These are phyloP conservation scores for Agonopterix heracliana DNA, from an alignment of 2,888 invertebrate genomes.

Conservation along the genomic window DNA sequence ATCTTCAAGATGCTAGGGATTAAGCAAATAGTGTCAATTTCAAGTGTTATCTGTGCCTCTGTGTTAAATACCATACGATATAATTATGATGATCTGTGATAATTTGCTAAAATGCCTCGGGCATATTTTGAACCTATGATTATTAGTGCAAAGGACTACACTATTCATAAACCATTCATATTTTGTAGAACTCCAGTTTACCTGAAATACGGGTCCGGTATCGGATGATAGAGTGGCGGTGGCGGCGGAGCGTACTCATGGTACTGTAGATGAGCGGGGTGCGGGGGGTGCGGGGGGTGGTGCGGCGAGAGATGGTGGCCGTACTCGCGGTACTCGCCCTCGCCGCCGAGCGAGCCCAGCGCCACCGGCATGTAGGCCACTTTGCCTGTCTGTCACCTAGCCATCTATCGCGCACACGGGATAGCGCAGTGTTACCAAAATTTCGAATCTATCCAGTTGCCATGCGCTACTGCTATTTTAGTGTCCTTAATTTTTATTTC, in stretches of 20 bases:
- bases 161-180: no score
- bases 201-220: conserved; percentile 68
- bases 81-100: no score
- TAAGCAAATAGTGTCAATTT: no score
- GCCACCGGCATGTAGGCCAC: conserved; percentile 80
- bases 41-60: no score
- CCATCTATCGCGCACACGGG: conserved; percentile 16
- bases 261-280: conserved; percentile 49
- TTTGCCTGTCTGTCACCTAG: conserved; percentile 77
- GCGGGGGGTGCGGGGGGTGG: conserved; percentile 52
- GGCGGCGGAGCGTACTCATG: conserved; percentile 78
- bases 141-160: no score
- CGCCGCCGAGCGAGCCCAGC: conserved; percentile 80
- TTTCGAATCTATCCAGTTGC: conserved; percentile 4
- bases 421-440: conserved; percentile 12
- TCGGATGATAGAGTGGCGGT: conserved; percentile 61
- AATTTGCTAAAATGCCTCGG: no score
- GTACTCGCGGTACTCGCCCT: conserved; percentile 76
- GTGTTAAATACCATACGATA: no score
- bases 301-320: conserved; percentile 68
- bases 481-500: no score
- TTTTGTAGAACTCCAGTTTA: conserved; percentile 23
- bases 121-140: no score
- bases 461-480: conserved; percentile 12
- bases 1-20: no score